These are phyloP conservation scores for Tupaia chinensis DNA, from an alignment of 2,113 vertebrate species.

Conservation along the genomic window DNA sequence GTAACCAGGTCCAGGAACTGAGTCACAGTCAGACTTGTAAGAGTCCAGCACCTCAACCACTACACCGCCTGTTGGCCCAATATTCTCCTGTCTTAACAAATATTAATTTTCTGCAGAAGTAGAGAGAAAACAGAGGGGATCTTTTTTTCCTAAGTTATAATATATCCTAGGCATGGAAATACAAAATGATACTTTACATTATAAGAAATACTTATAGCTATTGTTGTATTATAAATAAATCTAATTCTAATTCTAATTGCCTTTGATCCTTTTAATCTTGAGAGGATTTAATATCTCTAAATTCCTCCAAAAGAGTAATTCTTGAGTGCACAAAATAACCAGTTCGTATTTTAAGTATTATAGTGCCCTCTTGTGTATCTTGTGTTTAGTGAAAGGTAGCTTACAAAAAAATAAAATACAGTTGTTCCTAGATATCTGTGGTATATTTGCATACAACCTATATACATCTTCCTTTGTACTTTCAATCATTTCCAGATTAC, in stretches of 20 bases:
- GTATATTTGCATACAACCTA: no score
- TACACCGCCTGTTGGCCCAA: background rate
- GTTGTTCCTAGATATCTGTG: no score
- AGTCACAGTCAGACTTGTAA: no score
- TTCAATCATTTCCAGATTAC: no score
- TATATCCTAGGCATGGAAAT: background rate
- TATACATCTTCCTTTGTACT: no score
- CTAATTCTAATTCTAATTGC: conserved; percentile 35
- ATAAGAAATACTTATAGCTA: conserved; percentile 21
- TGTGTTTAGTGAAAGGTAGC: background rate
- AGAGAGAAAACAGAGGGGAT: background rate
- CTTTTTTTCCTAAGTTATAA: background rate
- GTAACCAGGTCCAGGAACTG: no score
- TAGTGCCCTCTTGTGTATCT: conserved; percentile 82
- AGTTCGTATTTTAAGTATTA: conserved; percentile 60
- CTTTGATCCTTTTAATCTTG: conserved; percentile 40
- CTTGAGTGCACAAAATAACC: background rate
- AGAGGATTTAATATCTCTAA: conserved; percentile 41
- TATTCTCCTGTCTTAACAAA: background rate
- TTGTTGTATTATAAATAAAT: conserved; percentile 30
- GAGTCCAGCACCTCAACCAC: no score
- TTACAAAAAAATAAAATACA: background rate
- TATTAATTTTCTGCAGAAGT: background rate
- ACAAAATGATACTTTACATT: background rate
- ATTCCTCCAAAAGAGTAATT: conserved; percentile 38